Evolutionary conservation across 2,888 invertebrate genomes (phyloP).

Genomic region (Trissonchulus latispiculum): DNA sequence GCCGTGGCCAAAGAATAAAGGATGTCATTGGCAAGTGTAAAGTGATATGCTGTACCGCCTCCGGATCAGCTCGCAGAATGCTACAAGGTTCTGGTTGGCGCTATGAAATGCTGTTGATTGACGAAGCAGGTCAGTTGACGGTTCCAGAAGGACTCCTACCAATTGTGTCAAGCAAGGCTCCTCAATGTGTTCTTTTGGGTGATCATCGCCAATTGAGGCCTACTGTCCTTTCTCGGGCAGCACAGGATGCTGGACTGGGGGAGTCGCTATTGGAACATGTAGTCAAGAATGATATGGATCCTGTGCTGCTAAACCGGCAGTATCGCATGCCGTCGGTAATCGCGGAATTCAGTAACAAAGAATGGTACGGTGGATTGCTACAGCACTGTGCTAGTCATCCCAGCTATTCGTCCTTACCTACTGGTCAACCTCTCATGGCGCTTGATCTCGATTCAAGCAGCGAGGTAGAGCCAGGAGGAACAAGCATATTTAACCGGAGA

Average conservation of each 20-base stretch:
- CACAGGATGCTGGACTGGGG: not conserved
- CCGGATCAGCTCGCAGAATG: not conserved
- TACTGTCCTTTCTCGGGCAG: not conserved
- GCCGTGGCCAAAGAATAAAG: not conserved
- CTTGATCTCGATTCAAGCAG: too few species aligned
- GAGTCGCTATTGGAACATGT: too few species aligned
- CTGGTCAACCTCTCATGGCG: too few species aligned
- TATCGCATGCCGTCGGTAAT: too few species aligned
- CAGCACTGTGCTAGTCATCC: too few species aligned
- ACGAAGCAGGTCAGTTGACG: not conserved
- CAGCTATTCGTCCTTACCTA: too few species aligned
- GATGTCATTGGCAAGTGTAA: not conserved
- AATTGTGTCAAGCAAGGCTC: not conserved
- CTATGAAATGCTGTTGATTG: not conserved
- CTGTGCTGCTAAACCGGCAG: too few species aligned
- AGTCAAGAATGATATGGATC: too few species aligned
- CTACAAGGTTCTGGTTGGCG: not conserved
- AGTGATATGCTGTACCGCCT: not conserved
- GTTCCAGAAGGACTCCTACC: not conserved
- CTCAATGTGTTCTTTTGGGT: not conserved
- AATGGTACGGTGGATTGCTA: too few species aligned
- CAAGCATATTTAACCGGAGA: too few species aligned
- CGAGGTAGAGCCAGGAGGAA: too few species aligned
- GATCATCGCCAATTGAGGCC: not conserved
- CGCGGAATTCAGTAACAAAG: too few species aligned